Base-by-base conservation (phyloP, 1,140 invertebrate species). In the Polypedilum vanderplanki region DNA sequence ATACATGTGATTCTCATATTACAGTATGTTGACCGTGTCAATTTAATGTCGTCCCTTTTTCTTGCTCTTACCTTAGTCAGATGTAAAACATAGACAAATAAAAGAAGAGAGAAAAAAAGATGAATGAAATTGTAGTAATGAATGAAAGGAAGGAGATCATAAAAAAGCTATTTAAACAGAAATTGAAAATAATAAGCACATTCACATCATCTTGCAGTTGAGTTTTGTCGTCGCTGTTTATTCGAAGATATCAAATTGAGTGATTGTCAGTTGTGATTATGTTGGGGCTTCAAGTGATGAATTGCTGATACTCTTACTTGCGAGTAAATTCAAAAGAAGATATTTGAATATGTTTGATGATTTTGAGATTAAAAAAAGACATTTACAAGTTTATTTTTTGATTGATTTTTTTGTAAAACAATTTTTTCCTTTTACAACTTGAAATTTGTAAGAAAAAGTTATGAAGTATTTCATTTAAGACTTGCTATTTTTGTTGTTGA, bases 151-250 rank as follows among this genome's bases (percentile, higher is more conserved):
- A 57, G 46, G 46, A 57, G 46, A 57, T 57, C 46, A 57, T 57
- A 57, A 57, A 57, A 57, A 15, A n/a, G n/a, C 46, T 57, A 57
- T 57, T 57, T 57, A 57, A 57, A 57, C 22, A 33, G 33, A 73
- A 73, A 73, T 15, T 15, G 33, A 22, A 22, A 18, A 73, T 73
- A 73, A 73, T 40, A 57, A 57, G 46, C 46, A 73, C 70, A 73
- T 33, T 73, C 20, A 33, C 8, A 33, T 73, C 22, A 24, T 20
- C 22, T 20, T 24, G 70, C 17, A 57, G 4, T 57, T 1, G 12
- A 57, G 46, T 12, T 57, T 57, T n/a, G 8, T 15, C 12, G 41
- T 46, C 15, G 10, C 46, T 57, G 10, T 12, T n/a, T 57, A n/a
- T 57, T 57, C 15, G 46, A 57, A 33, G 24, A 33, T 33, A 33